Base-by-base conservation (phyloP, 2,888 invertebrate genomes). In the Clostera curtula region DNA sequence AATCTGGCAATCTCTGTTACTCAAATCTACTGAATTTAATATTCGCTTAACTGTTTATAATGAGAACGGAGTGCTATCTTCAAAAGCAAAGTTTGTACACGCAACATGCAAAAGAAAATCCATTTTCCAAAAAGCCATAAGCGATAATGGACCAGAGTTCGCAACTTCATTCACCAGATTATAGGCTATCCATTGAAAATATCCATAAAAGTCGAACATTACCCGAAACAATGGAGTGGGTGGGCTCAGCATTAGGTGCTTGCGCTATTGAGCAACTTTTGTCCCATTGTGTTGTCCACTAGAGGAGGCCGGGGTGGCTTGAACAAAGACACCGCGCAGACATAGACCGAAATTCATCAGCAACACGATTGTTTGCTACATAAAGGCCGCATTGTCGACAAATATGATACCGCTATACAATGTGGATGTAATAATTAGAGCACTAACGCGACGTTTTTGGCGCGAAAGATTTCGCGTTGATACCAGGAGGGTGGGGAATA, bases 151-250 rank as follows among this genome's bases (percentile, higher is more conserved):
- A 56, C 57, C 54, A 63, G 61, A 71, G 66, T 76, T 76, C 59
- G 56, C 57, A 72, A 77, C 74, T 79, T 66, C 66, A 70, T 73
- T 72, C 71, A 58, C 60, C 64, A 73, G 79, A 82, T 80, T 80
- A 80, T 71, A 70, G 71, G 49, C 74, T 70, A 79, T 76, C 77
- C 74, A 80, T 82, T 80, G 80, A 79, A 82, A 83, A 80, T 80
- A 82, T 83, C 82, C 79, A 83, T 82, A 83, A 83, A 83, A 83
- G 79, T 83, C 75, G 80, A 82, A 82, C 80, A 82, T 80, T 79
- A 80, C 64, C 73, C 80, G 71, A 83, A 82, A 83, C 82, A 82
- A 83, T 69, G 73, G 77, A 59, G 72, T n/a, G 69, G 79, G 65
- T 74, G 79, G 79, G 69, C 59, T 66, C 71, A 74, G 82, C 75